A percentile compares a stretch with the other conserved stretches of the same genome.
Evolutionary conservation across 1,140 invertebrate genomes (phyloP).

Genomic region (Daktulosphaira vitifoliae): DNA sequence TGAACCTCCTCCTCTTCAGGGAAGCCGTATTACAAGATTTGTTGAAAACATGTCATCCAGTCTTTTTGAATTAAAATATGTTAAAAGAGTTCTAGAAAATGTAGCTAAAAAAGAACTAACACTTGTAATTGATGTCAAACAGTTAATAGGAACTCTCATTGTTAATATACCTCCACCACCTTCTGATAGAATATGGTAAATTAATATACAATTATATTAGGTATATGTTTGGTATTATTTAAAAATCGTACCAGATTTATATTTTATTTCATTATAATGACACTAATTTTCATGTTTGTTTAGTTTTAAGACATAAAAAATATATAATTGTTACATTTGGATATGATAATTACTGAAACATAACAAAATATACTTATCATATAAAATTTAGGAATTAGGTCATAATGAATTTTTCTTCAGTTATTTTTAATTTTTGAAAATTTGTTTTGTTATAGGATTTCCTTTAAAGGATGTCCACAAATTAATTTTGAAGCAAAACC

Average conservation of each 20-base stretch:
- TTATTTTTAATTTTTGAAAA: no score
- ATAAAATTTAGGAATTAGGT: no score
- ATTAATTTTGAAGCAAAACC: conserved; percentile 31
- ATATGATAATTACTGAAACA: no score
- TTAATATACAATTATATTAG: no score
- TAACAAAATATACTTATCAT: no score
- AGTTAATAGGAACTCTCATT: conserved; percentile 69
- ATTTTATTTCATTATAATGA: no score
- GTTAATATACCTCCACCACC: conserved; percentile 93
- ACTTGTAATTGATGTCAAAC: conserved; percentile 77
- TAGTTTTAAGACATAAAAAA: no score
- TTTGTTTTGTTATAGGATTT: conserved; percentile 14
- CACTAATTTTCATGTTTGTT: no score
- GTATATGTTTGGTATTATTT: no score
- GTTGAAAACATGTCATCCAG: conserved; percentile 11
- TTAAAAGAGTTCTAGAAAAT: conserved; percentile 70
- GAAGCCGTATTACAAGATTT: conserved; percentile 6
- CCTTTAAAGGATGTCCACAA: conserved; percentile 20
- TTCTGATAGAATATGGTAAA: conserved; percentile 83
- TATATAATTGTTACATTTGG: no score
- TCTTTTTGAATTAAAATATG: conserved; percentile 61
- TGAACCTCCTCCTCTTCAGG: not conserved
- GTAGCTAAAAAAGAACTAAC: conserved; percentile 88
- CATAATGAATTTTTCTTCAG: no score
- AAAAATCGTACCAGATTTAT: no score